phyloP scores from a whole-genome alignment of 1,140 invertebrate genomes.

The Nephotettix cincticeps region DNA sequence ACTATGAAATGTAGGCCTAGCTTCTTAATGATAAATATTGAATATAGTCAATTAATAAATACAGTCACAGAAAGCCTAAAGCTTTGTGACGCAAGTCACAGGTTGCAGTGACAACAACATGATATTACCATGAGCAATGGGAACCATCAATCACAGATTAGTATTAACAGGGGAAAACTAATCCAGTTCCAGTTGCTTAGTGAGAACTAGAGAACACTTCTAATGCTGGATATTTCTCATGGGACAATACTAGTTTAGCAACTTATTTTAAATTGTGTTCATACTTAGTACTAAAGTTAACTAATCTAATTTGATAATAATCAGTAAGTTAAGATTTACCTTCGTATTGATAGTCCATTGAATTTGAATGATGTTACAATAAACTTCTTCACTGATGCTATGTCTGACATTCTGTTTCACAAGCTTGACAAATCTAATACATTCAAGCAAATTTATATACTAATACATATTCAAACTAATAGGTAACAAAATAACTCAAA shows the following conservation, averaged over 20 bases:
- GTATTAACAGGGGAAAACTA: background rate
- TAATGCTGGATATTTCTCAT: background rate
- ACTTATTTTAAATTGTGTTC: background rate
- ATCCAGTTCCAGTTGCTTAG: background rate
- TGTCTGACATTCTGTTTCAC: conserved; percentile 31
- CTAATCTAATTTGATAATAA: background rate
- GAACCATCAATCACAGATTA: too few relatives aligned
- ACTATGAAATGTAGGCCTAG: too few relatives aligned
- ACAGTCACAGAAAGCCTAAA: too few relatives aligned
- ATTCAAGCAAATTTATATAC: too few relatives aligned
- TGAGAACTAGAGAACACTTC: background rate
- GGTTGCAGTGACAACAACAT: too few relatives aligned
- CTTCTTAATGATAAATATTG: too few relatives aligned
- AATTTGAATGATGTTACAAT: conserved; percentile 32
- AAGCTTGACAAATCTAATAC: too few relatives aligned
- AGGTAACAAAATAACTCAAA: too few relatives aligned
- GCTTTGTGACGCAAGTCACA: too few relatives aligned
- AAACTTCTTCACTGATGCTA: conserved; percentile 25
- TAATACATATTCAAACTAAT: too few relatives aligned
- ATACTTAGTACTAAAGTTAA: background rate
- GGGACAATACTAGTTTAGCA: background rate
- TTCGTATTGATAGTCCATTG: conserved; percentile 31
- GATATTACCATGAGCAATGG: too few relatives aligned
- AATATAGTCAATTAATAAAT: too few relatives aligned
- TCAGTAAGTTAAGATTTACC: conserved; percentile 19